Evolutionary conservation across 1,140 invertebrate genomes (phyloP).

Genomic region (Nymphalis io): DNA sequence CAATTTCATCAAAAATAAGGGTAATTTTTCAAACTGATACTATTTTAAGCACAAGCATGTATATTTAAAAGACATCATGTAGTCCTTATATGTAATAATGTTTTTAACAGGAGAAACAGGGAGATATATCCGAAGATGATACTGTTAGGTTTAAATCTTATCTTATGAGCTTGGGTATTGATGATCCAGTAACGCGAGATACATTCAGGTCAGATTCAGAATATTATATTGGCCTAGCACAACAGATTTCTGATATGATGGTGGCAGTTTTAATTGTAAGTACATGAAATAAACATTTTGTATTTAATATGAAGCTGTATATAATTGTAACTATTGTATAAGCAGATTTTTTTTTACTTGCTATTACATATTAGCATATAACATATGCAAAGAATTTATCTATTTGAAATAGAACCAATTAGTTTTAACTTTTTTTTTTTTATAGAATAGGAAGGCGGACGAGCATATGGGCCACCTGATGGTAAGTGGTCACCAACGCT

Average conservation of each 20-base stretch:
- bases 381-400: too few species aligned
- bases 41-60: background rate
- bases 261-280: constrained; percentile 90
- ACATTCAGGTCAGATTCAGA: constrained; percentile 92
- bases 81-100: too few species aligned
- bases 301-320: too few species aligned
- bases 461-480: too few species aligned
- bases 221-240: constrained; percentile 93
- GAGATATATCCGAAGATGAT: constrained; percentile 98
- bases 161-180: constrained; percentile 96
- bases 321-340: too few species aligned
- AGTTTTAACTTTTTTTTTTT: too few species aligned
- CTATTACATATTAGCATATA: too few species aligned
- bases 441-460: too few species aligned
- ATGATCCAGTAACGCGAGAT: constrained; percentile 97
- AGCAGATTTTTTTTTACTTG: too few species aligned
- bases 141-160: constrained; percentile 98
- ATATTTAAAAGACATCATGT: too few species aligned
- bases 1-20: constrained; percentile 95
- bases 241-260: constrained; percentile 92
- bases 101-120: constrained; percentile 90
- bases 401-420: too few species aligned
- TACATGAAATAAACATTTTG: background rate
- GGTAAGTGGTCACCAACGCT: too few species aligned
- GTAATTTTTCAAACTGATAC: constrained; percentile 73